A percentile compares a stretch with the other conserved stretches of the same genome.
Evolutionary conservation across 2,113 vertebrate genomes (phyloP).

Genomic region (Arenaria interpres): DNA sequence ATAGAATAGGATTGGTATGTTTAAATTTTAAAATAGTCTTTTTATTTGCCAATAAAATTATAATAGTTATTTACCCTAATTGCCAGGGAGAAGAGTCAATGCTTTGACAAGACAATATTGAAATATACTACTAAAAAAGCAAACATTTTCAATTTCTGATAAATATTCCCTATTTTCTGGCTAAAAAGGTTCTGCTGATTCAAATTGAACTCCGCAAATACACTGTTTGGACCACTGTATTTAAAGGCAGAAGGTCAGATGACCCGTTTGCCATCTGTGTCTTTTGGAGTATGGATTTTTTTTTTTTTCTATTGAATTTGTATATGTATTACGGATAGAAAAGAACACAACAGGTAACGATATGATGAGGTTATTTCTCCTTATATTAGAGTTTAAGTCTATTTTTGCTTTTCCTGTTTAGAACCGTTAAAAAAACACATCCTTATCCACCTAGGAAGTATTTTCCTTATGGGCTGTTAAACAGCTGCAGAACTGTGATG

Average conservation of each 20-base stretch:
- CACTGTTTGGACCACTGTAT: not conserved
- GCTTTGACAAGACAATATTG: not conserved
- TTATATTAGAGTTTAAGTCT: not conserved
- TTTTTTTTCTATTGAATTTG: not conserved
- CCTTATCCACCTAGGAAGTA: not conserved
- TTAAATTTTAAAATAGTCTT: not conserved
- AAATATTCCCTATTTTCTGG: not conserved
- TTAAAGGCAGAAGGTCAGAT: not conserved
- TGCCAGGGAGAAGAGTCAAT: not conserved
- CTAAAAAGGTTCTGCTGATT: not conserved
- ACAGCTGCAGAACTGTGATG: not conserved
- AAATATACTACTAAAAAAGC: not conserved
- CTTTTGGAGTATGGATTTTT: not conserved
- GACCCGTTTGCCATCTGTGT: not conserved
- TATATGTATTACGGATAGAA: not conserved
- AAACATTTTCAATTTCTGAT: not conserved
- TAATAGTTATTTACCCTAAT: rapidly evolving
- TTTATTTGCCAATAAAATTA: not conserved
- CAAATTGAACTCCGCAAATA: not conserved
- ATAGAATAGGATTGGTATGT: not conserved
- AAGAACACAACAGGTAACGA: not conserved
- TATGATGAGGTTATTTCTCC: not conserved
- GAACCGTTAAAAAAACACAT: not conserved
- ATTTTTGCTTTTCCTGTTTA: not conserved
- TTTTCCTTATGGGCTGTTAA: not conserved